Base-by-base conservation (phyloP, 2,888 invertebrate species). In the Eilema griseolum region DNA sequence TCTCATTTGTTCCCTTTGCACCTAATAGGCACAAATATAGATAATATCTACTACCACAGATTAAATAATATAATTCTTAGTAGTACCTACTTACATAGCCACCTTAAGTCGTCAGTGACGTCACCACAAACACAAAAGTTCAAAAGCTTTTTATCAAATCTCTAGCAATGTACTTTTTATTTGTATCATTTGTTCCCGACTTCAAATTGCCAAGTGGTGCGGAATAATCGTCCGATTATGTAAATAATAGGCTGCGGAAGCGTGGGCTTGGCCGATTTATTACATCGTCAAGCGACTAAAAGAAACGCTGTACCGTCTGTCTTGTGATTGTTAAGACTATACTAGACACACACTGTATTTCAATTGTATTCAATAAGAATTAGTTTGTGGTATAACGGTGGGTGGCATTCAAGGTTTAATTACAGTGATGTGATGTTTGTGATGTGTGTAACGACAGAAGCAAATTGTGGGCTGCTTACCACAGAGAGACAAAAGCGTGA, bases 141-240 rank as follows among this genome's bases (percentile, higher is more conserved):
- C 41, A 12, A 24, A 62, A 33, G 8, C 31, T 4, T 28, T 7
- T 28, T 7, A 33, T 33, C 31, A 33, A 33, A 33, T 8, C 31
- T 33, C 31, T 33, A 4, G 4, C 31, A 33, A 33, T 46, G 28
- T 56, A 52, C 12, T 68, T 63, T 24, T 70, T 73, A 67, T 74
- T 76, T 61, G 68, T 72, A 69, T 73, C 65, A 66, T 62, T 77
- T 69, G 33, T 72, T 73, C 66, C 52, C 61, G 66, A 76, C 63
- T 72, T 81, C 80, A 84, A 84, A 83, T 82, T 86, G 83, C 77
- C 84, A 87, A 89, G 81, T 85, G 89, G 86, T 85, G 92, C 91
- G 91, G 89, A 90, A 92, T 88, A 87, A 91, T 90, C 84, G 83
- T 81, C 83, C 86, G 88, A 89, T 89, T 89, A 89, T 88, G 88